Evolutionary conservation across 2,113 vertebrate genomes (phyloP), one percentile per base, ranked within the genome.

Genomic region (Guaruba guarouba): DNA sequence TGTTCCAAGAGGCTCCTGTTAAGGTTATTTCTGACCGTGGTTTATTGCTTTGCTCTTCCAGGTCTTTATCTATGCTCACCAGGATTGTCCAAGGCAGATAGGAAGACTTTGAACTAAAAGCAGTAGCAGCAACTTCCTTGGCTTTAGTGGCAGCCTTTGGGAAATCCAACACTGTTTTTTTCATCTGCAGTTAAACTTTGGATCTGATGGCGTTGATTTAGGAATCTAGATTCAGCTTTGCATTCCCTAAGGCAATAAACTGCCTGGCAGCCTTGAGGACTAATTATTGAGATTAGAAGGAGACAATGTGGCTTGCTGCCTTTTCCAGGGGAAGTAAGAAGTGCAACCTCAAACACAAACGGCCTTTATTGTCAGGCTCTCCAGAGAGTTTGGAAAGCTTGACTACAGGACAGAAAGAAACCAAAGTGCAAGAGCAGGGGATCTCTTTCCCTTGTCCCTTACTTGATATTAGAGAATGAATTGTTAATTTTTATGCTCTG

Each of bases 281-380:
- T 92, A 87, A 76, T 96, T 95, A 71, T 87, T 95, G 96, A 95
- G 93, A 96, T 97, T 91, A 96, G 35, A 35, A 35, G 83, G 91
- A 91, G 75, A 55, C 39, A 37, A 8, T 22, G 96, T 86, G 96
- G 82, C 83, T 80, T 95, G 59, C 93, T 96, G 95, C 78, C 90
- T 97, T 95, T 97, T 97, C 90, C 95, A 96, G 80, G 92, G 64
- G 84, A 82, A 82, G 88, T 79, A 96, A 96, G 95, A 67, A 73
- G 59, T 54, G 46, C 68, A 96, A 46, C 77, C 92, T 97, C 95
- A 87, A 93, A 94, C 87, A 88, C 89, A 84, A 96, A 41, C 7
- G 52, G 52, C 82, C 59, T 93, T 96, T 96, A 77, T 94, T 93
- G 92, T 91, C 89, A 71, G 49, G 78, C 39, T 97, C 92, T 95